Conservation (phyloP, 2,888 invertebrate genomes). For the Parascotia fuliginaria region DNA sequence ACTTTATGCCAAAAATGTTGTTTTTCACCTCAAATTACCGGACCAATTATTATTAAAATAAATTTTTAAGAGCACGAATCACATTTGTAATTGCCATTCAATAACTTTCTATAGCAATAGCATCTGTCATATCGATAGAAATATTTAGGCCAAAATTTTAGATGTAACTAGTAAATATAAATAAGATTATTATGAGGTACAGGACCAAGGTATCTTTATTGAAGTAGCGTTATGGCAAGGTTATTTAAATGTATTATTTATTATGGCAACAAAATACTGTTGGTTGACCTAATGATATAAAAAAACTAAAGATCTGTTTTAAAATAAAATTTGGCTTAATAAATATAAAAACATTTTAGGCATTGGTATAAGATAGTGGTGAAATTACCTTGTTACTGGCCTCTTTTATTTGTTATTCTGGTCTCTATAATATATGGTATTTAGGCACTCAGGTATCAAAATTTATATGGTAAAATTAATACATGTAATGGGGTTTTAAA, state of each 20-base stretch:
- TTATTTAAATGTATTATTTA: conserved; percentile 29
- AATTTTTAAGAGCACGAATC: too few species aligned
- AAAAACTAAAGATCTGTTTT: background rate
- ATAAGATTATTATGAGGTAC: conserved; percentile 48
- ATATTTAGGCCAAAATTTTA: conserved; percentile 40
- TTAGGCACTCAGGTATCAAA: conserved; percentile 9
- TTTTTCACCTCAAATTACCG: too few species aligned
- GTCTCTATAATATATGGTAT: background rate
- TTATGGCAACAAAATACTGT: conserved; percentile 43
- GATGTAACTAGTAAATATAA: conserved; percentile 29
- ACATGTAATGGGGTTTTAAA: background rate
- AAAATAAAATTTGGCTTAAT: too few species aligned
- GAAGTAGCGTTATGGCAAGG: conserved; percentile 47
- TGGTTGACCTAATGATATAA: conserved; percentile 1
- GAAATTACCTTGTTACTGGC: conserved; percentile 8
- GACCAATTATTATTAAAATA: too few species aligned
- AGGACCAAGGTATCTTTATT: conserved; percentile 47
- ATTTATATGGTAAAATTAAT: background rate
- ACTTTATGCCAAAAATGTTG: too few species aligned
- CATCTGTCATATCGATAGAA: conserved; percentile 23
- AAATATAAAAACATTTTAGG: too few species aligned
- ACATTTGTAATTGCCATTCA: conserved; percentile 13
- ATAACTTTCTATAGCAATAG: conserved; percentile 15
- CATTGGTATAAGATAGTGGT: too few species aligned
- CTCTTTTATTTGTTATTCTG: background rate